These are phyloP conservation scores for Orientallactaga sibirica DNA, from an alignment of 2,797 vertebrate species.

Conservation along the genomic window DNA sequence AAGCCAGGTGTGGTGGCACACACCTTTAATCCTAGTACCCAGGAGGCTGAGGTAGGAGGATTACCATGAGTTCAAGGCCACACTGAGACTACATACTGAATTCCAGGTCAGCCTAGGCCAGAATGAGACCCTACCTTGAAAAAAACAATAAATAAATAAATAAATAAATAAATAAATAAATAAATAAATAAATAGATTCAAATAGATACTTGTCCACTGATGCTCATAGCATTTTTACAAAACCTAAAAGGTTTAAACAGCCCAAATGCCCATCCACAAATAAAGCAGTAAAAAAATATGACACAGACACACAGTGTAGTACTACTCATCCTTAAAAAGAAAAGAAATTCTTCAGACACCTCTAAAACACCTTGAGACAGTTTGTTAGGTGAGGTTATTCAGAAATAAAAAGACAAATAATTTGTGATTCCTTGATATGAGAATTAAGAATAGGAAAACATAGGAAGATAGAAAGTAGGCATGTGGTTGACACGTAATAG, in stretches of 20 bases:
- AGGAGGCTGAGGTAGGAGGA: no score
- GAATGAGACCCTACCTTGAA: no score
- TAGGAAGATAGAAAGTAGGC: neutral
- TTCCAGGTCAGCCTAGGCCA: no score
- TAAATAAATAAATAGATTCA: neutral
- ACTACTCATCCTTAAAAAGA: neutral
- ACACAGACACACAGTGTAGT: neutral
- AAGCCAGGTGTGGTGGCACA: no score
- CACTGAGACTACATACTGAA: no score
- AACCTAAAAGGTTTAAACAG: neutral
- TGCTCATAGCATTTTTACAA: neutral
- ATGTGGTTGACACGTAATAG: neutral
- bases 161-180: no score
- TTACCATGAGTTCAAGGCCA: no score
- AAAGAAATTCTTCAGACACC: neutral
- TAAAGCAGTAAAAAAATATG: neutral
- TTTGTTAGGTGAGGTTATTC: neutral
- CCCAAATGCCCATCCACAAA: neutral
- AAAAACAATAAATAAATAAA: no score
- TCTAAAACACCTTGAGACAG: neutral
- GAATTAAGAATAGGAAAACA: neutral
- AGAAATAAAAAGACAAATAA: neutral
- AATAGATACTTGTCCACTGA: neutral
- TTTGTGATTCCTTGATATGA: neutral
- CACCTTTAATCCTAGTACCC: no score